Percentiles rank a stretch among this genome's conserved stretches.
These are phyloP conservation scores for Eremophila alpestris DNA, from an alignment of 2,797 vertebrate genomes.

Conservation along the genomic window DNA sequence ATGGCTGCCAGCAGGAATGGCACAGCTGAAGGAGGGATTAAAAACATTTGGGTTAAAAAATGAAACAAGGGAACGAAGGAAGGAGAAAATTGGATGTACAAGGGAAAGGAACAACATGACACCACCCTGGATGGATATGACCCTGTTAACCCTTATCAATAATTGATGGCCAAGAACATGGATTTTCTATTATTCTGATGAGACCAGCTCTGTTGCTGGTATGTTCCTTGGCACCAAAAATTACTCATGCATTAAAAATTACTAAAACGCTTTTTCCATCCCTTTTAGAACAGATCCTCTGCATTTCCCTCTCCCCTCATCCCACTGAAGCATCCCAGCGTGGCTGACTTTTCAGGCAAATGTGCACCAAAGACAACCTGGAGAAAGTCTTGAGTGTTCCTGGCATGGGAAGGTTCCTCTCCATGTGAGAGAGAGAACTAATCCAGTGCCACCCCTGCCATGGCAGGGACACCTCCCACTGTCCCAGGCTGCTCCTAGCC, in stretches of 20 bases:
- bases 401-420: not conserved
- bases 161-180: not conserved
- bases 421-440: not conserved
- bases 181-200: conserved; percentile 31
- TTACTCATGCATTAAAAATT: not conserved
- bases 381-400: not conserved
- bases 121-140: not conserved
- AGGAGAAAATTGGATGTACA: not conserved
- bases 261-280: not conserved
- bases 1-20: not conserved
- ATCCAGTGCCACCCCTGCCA: not conserved
- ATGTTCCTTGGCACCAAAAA: not conserved
- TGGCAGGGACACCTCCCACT: not conserved
- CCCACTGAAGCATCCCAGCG: not conserved
- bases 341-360: not conserved
- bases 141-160: conserved; percentile 7
- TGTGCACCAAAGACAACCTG: rapidly evolving
- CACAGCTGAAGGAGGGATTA: not conserved
- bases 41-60: not conserved
- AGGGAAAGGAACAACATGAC: not conserved
- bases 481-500: not conserved
- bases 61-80: not conserved
- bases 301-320: not conserved
- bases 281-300: not conserved
- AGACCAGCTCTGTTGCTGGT: not conserved